Evolutionary conservation across 2,888 invertebrate genomes (phyloP).

Genomic region (Erebia palarica): DNA sequence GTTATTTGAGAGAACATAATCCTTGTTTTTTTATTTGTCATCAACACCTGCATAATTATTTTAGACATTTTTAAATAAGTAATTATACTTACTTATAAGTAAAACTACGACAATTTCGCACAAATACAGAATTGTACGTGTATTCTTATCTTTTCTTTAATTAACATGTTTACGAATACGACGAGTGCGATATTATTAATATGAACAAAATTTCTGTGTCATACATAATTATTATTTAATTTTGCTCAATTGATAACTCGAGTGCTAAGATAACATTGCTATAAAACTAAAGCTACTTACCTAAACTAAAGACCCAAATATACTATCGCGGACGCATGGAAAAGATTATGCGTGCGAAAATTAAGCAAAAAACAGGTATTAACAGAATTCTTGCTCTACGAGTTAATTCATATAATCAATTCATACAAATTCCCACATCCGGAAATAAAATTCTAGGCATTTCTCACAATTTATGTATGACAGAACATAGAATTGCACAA

Average conservation of each 20-base stretch:
- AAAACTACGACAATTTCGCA: not conserved
- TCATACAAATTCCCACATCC: not conserved
- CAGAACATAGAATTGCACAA: conserved; percentile 16
- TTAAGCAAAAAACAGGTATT: not conserved
- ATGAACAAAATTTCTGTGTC: not conserved
- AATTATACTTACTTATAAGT: too few relatives aligned
- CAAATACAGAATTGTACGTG: conserved; percentile 6
- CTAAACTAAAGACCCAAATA: too few relatives aligned
- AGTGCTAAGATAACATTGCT: not conserved
- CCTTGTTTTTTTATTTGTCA: too few relatives aligned
- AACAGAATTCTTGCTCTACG: not conserved
- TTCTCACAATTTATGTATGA: conserved; percentile 5
- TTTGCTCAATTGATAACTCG: not conserved
- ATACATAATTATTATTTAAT: not conserved
- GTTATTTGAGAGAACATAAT: too few relatives aligned
- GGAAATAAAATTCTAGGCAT: not conserved
- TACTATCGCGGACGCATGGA: not conserved
- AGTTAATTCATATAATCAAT: not conserved
- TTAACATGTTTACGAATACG: not conserved
- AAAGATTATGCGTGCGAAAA: not conserved
- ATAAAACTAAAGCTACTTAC: too few relatives aligned
- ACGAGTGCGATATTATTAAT: not conserved
- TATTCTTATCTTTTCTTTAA: conserved; percentile 6
- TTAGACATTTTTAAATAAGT: too few relatives aligned
- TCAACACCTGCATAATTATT: too few relatives aligned